phyloP scores from a whole-genome alignment of 2,888 invertebrate species.

The Ectobius pallidus region DNA sequence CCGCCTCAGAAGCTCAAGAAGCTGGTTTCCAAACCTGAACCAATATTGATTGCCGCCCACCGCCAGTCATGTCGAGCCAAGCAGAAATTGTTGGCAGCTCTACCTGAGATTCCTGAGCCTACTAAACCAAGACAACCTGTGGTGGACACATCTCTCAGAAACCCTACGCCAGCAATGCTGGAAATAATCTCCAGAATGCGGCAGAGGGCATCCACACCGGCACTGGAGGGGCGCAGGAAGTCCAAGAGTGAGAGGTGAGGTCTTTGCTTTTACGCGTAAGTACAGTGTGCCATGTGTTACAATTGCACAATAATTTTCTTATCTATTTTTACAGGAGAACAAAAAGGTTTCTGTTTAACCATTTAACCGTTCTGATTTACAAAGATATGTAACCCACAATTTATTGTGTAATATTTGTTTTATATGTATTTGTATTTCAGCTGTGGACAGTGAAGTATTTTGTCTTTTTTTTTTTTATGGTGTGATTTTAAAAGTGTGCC shows the following conservation, averaged over 20 bases:
- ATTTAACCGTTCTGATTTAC: too few species aligned
- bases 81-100: not conserved
- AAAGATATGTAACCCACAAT: too few species aligned
- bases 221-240: conserved; percentile 7
- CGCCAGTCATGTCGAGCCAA: not conserved
- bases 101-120: conserved; percentile 39
- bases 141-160: conserved; percentile 46
- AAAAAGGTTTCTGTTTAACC: too few species aligned
- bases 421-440: too few species aligned
- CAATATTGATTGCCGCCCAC: conserved; percentile 48
- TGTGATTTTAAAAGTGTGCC: too few species aligned
- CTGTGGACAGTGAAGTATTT: too few species aligned
- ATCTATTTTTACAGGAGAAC: too few species aligned
- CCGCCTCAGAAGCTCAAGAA: conserved; percentile 59
- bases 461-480: too few species aligned
- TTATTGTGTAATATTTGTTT: too few species aligned
- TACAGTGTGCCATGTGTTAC: too few species aligned
- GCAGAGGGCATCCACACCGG: conserved; percentile 56
- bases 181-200: conserved; percentile 67
- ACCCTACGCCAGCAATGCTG: conserved; percentile 76
- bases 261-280: too few species aligned
- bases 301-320: too few species aligned
- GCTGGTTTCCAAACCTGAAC: conserved; percentile 55
- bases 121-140: conserved; percentile 34
- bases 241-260: conserved; percentile 26